Evolutionary conservation across 2,888 invertebrate species (phyloP).

Genomic region (Lydus trimaculatus): DNA sequence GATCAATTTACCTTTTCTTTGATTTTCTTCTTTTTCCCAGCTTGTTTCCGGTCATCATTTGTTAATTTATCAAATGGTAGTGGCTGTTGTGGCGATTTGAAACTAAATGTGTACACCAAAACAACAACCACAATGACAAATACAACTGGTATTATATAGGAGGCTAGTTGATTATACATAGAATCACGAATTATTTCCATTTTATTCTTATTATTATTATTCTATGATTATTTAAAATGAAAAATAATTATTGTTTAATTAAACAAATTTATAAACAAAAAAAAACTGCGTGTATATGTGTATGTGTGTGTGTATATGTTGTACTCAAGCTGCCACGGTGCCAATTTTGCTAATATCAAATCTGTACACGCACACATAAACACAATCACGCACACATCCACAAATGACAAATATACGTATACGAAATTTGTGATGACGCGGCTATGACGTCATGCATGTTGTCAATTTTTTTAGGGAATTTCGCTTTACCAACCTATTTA

Average conservation of each 20-base stretch:
- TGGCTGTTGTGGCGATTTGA: slow-evolving; percentile 67
- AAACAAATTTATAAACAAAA: slow-evolving; percentile 18
- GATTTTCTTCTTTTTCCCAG: slow-evolving; percentile 72
- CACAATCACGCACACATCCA: slow-evolving; percentile 37
- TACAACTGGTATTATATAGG: slow-evolving; percentile 66
- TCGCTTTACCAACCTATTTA: slow-evolving; percentile 13
- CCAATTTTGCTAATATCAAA: slow-evolving; percentile 15
- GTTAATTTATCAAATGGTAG: slow-evolving; percentile 79
- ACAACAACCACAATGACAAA: slow-evolving; percentile 56
- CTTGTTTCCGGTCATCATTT: slow-evolving; percentile 72
- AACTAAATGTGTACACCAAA: slow-evolving; percentile 51
- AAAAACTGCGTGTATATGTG: slow-evolving; percentile 13
- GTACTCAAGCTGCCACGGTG: slow-evolving; percentile 44
- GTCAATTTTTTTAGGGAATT: slow-evolving; percentile 22
- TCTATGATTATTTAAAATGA: slow-evolving; percentile 36
- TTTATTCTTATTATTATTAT: too few species aligned
- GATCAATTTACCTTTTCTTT: slow-evolving; percentile 70
- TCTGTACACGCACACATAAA: slow-evolving; percentile 17
- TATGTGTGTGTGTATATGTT: too few species aligned
- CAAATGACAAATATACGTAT: slow-evolving; percentile 36
- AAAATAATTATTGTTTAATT: not conserved
- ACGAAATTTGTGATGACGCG: slow-evolving; percentile 70
- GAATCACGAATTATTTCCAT: slow-evolving; percentile 70
- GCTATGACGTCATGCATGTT: slow-evolving; percentile 65
- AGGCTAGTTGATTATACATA: slow-evolving; percentile 65